These are phyloP conservation scores for Agriopis marginaria DNA, from an alignment of 2,888 invertebrate species.

Conservation along the genomic window DNA sequence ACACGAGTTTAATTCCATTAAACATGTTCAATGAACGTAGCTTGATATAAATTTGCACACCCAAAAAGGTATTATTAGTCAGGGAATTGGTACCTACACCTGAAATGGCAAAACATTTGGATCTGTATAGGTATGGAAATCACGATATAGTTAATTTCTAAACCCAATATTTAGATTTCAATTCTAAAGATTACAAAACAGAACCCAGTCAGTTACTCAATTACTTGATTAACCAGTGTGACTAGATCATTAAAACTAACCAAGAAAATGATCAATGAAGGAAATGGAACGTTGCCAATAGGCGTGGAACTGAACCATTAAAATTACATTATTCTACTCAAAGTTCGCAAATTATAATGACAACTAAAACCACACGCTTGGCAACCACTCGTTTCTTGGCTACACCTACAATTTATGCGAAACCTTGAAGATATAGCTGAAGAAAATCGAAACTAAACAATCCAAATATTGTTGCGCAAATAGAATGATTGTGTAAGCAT, in stretches of 20 bases:
- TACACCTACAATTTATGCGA: constrained; percentile 23
- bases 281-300: constrained; percentile 23
- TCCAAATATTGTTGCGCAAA: constrained; percentile 16
- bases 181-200: neutral
- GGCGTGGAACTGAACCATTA: constrained; percentile 12
- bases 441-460: constrained; percentile 21
- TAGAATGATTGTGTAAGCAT: constrained; percentile 29
- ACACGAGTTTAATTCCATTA: constrained; percentile 4
- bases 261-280: constrained; percentile 14
- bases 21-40: constrained; percentile 3
- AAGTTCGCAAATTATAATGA: constrained; percentile 27
- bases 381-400: constrained; percentile 24
- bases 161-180: neutral
- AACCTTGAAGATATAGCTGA: constrained; percentile 27
- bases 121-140: neutral
- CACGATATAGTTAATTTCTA: neutral
- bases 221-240: neutral
- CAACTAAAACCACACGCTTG: constrained; percentile 29
- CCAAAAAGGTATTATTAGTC: neutral
- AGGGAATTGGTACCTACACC: neutral
- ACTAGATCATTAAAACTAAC: constrained; percentile 9
- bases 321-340: constrained; percentile 29
- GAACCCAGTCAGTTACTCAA: neutral
- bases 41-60: neutral
- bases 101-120: neutral